Evolutionary conservation across 2,888 invertebrate genomes (phyloP), one percentile per base, ranked within the genome.

Genomic region (Scaptomyza reducta): DNA sequence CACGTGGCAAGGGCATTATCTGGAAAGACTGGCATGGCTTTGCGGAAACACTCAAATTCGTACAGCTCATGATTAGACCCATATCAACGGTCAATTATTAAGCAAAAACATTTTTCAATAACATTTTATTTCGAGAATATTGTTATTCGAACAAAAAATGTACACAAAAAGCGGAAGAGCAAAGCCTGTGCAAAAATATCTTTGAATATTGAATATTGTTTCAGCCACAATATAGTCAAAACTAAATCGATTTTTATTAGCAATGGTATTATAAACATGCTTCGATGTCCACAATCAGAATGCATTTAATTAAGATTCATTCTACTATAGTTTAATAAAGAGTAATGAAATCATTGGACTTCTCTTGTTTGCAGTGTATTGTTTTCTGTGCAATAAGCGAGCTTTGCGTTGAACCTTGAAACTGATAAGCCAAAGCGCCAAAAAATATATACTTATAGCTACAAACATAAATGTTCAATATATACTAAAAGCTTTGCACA

Each of bases 41-140:
- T 0, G 93, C 92, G 70, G 93, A 93, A 54, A 94, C 94, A 1
- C 91, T 95, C 2, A 91, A 92, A 64, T 93, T 93, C 74, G 93
- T 94, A 1, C 93, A 93, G 78, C 94, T 95, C 93, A 93, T 94
- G 93, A 93, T 95, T 47, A 91, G 95, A 54, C 94, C 95, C 18
- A 61, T 71, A 33, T 54, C 67, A 31, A 42, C 7, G 25, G 11
- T 25, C 1, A 22, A 60, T n/a, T 42, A 25, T 9, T 42, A 14
- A 54, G 13, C 3, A 11, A 38, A 14, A 33, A 33, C 7, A 7
- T 27, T 4, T 27, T 27, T 5, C 22, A 22, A 22, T 22, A 22
- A 22, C 5, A 22, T 27, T 27, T 27, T 7, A 27, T 5, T 25
- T 4, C 25, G 25, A 4, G 5, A 4, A 5, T 25, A 25, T 25